Base-by-base conservation (phyloP, 2,888 invertebrate species). In the Pogonocherus hispidulus region DNA sequence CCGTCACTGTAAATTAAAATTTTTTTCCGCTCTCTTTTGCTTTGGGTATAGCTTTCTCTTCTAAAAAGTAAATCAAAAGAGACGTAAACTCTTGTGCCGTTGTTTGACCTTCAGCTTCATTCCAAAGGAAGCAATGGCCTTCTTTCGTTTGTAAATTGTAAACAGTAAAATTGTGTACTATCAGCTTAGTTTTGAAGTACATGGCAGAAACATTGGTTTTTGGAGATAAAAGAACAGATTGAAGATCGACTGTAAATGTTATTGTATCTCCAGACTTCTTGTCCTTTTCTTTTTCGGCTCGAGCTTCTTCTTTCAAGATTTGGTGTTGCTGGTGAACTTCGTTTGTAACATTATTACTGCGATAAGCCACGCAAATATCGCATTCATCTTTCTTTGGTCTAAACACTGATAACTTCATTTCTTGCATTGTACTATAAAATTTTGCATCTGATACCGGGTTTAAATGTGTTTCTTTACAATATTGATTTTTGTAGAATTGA, bases 1-100 rank as follows among this genome's bases (percentile, higher is more conserved):
- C 62, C 56, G 47, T 69, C 69, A 56, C 62, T 64, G 18, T 52
- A 56, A 19, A 67, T 23, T 44, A 67, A 64, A 32, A 68, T 64
- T 3, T 59, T 18, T 59, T 59, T 59, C 59, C n/a, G 47, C 22
- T 23, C 22, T 46, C 20, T 5, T 59, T 27, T 46, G 22, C 19
- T 59, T 55, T 23, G 22, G 47, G 46, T 23, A 63, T 4, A 41
- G 55, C 41, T 63, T 63, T 55, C 6, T 63, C 55, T 46, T 20
- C 8, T 46, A 63, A 14, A 22, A 63, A 23, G 22, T 41, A 54
- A 27, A 44, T 22, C 19, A 56, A 23, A 47, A 64, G 27, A 14
- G 64, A 14, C 14, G 55, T 41, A 20, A 56, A 65, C 49, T 64
- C 64, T 35, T 65, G 47, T 16, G 51, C 56, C 20, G 44, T 56